These are phyloP conservation scores for Epinephelus awoara DNA, from an alignment of 2,797 vertebrate species.

Conservation along the genomic window DNA sequence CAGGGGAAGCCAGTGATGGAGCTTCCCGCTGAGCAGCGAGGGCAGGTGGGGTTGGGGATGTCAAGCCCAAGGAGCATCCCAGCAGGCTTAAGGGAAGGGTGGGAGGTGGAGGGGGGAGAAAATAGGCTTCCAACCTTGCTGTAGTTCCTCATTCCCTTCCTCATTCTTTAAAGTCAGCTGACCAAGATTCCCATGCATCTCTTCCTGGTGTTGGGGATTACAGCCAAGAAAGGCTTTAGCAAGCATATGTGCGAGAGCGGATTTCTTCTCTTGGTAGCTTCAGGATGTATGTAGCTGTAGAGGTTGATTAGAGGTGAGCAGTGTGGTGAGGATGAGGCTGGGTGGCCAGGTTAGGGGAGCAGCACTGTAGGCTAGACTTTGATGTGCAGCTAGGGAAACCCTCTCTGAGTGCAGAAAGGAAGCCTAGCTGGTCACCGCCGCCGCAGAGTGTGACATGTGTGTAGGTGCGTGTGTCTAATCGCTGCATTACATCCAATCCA, in stretches of 20 bases:
- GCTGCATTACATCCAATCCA: conserved; percentile 68
- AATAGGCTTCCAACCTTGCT: conserved; percentile 46
- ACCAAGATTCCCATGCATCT: conserved; percentile 79
- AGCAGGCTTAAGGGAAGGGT: conserved; percentile 71
- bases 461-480: conserved; percentile 58
- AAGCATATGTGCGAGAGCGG: conserved; percentile 37
- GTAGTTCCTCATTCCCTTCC: conserved; percentile 46
- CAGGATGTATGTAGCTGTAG: conserved; percentile 29
- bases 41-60: conserved; percentile 73
- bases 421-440: conserved; percentile 28
- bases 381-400: conserved; percentile 30
- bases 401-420: conserved; percentile 4
- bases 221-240: conserved; percentile 62
- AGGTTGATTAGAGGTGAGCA: conserved; percentile 63
- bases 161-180: conserved; percentile 74
- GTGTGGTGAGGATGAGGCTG: conserved; percentile 16
- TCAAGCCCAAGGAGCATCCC: conserved; percentile 79
- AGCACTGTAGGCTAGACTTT: conserved; percentile 5
- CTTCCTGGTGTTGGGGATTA: conserved; percentile 63
- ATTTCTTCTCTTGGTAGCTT: conserved; percentile 40
- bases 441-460: conserved; percentile 19
- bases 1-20: conserved; percentile 75
- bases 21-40: conserved; percentile 70
- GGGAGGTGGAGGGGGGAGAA: not conserved
- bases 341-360: conserved; percentile 29